Base-by-base conservation (phyloP, 1,140 invertebrate species). In the Trypoxylus dichotomus region DNA sequence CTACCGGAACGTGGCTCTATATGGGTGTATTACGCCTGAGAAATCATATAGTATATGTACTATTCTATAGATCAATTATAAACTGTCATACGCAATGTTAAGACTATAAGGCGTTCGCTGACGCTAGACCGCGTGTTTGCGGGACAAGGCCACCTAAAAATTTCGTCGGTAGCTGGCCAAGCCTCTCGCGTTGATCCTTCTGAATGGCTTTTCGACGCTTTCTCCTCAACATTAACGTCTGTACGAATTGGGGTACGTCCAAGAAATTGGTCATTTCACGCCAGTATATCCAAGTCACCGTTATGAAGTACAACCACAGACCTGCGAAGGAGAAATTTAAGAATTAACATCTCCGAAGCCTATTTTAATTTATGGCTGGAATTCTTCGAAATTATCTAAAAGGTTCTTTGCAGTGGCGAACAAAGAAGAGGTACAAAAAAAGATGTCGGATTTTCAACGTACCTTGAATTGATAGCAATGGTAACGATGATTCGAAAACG, bases 231-330 rank as follows among this genome's bases (percentile, higher is more conserved):
- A 24, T 74, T 21, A 74, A 37, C 3, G 37, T 15, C 11, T 24
- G 10, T 32, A 74, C 21, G 19, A 41, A 74, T 15, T 37, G 19
- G 0, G 72, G 72, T 41, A 74, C 72, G 21, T 74, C 72, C 19
- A 15, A 11, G 3, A 15, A 24, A 15, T 24, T 8, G 0, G 37
- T 19, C 32, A 37, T 13, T 21, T 74, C 72, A n/a, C 72, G 25
- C 72, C 72, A 74, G 19, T 74, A 37, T 10, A 32, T 15, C 72
- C 72, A 74, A 0, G 37, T n/a, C 15, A 74, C 19, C 19, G 72
- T 10, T 74, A 74, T 74, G 8, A 42, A 41, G 19, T 42, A 74
- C 3, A 74, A 42, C 72, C 72, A 74, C n/a, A 74, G 42, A 37
- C 72, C 72, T 74, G 29, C 8, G 37, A 37, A 8, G 32, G 1